These are phyloP conservation scores for Luscinia megarhynchos DNA, from an alignment of 2,797 vertebrate species.

Conservation along the genomic window DNA sequence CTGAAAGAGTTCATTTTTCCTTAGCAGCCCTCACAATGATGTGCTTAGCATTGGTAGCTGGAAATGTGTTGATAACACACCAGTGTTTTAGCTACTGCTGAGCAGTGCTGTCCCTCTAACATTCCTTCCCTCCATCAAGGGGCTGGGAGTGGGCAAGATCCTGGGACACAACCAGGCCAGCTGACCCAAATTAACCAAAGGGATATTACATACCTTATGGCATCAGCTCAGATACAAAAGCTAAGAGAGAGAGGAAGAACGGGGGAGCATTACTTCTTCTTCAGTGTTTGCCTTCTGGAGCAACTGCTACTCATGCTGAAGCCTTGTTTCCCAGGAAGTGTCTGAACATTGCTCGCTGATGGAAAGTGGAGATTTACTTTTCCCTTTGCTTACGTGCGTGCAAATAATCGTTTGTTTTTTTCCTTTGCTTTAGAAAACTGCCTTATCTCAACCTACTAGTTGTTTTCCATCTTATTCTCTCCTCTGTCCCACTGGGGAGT, in stretches of 20 bases:
- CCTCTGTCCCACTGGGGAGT: no score
- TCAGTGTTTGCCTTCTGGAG: no score
- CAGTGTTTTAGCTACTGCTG: background rate
- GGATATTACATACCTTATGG: no score
- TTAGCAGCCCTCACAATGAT: background rate
- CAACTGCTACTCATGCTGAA: no score
- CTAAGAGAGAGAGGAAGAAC: no score
- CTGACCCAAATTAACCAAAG: no score
- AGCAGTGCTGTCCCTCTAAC: background rate
- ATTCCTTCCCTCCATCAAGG: background rate
- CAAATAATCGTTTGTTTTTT: background rate
- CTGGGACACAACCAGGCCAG: no score
- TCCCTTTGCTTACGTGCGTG: background rate
- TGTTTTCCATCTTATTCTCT: background rate
- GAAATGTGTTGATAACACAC: background rate
- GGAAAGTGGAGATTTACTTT: background rate
- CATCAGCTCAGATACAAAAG: no score
- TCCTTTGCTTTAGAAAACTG: background rate
- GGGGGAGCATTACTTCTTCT: no score
- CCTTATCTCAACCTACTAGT: no score
- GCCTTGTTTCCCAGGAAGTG: no score
- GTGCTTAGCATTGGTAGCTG: background rate
- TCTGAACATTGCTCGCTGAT: background rate
- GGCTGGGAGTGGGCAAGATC: no score
- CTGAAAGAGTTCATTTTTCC: background rate